These are phyloP conservation scores for Gallinago solitaria DNA, from an alignment of 2,797 vertebrate genomes.

Conservation along the genomic window DNA sequence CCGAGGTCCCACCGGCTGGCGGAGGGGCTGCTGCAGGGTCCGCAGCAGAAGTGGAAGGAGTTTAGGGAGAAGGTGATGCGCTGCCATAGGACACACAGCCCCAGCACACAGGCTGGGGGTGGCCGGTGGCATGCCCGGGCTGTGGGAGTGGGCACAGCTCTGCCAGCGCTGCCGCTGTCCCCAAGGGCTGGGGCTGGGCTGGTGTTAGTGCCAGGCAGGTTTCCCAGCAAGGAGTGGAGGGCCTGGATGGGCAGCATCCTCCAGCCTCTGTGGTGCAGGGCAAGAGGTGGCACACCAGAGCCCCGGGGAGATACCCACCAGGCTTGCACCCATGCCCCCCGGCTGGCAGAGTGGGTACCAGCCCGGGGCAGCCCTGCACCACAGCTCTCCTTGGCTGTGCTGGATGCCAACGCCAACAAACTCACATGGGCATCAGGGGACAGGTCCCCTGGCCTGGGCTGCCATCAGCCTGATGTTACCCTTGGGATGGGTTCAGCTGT, in stretches of 20 bases:
- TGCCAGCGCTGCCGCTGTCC: fast-evolving
- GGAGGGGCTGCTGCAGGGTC: neutral
- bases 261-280: neutral
- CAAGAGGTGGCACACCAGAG: neutral
- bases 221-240: neutral
- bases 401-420: neutral
- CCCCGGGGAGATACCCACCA: neutral
- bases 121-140: fast-evolving
- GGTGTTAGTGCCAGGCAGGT: neutral
- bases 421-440: fast-evolving
- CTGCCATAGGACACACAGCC: neutral
- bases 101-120: neutral
- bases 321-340: fast-evolving
- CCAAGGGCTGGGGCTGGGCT: neutral
- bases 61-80: neutral
- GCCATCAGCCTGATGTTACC: fast-evolving
- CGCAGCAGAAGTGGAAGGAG: neutral
- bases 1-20: neutral
- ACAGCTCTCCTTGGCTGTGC: neutral
- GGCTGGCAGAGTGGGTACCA: fast-evolving
- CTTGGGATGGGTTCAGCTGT: neutral
- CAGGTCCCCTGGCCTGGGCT: fast-evolving
- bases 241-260: neutral
- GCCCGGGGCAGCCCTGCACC: fast-evolving
- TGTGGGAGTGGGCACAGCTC: neutral